Base-by-base conservation (phyloP, 1,140 invertebrate species). In the Spodoptera litura region DNA sequence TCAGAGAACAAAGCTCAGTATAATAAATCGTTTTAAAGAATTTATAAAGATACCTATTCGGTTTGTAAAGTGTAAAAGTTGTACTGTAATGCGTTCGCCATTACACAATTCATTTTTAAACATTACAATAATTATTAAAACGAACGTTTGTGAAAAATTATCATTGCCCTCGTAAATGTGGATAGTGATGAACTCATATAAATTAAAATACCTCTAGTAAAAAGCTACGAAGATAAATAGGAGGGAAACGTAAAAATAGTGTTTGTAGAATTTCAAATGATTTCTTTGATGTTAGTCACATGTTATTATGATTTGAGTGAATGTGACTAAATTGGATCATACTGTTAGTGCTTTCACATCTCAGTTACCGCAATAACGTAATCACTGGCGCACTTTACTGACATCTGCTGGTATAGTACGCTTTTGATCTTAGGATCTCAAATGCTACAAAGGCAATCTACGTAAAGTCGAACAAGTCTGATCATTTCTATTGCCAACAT, bases 11-110 rank as follows among this genome's bases (percentile, higher is more conserved):
- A 81, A 75, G 62, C 70, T 70, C 61, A 58, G 66, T 77, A 78
- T 79, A 79, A 79, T 82, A 82, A 79, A 82, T 82, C 73, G 81
- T 79, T 79, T 73, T 77, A 77, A 79, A 79, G 68, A 61, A 79
- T 73, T 75, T 58, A 77, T 53, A 61, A 70, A 61, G 77, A 78
- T 62, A 71, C 68, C 38, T 72, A 59, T 78, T 77, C 35, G 56
- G 55, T 13, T 51, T 12, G 27, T 9, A 49, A 53, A 55, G n/a
- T 52, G 55, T 27, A 31, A 78, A 72, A 59, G 35, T 62, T 79
- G 15, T 78, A 35, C 64, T 61, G 61, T 78, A 71, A 78, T 71
- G 56, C 35, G 55, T 78, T 52, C n/a, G 12, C 20, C 53, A 52
- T 74, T 61, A 64, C 51, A 64, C 27, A 55, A 55, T 64, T 64